These are phyloP conservation scores for Oncorhynchus nerka DNA, from an alignment of 2,113 vertebrate genomes.

Conservation along the genomic window DNA sequence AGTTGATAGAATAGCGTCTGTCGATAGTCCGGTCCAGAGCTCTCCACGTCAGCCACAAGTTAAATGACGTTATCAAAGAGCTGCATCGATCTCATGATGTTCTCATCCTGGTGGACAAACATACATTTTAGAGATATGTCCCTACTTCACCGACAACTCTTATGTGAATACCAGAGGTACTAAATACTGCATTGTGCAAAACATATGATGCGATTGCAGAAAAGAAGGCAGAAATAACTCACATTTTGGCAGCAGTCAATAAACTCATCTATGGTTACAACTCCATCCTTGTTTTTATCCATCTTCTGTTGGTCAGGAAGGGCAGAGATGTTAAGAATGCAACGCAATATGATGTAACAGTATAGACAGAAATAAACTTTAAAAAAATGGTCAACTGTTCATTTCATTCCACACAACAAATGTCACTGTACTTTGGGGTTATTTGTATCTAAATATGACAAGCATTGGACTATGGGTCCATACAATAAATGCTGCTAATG, in stretches of 20 bases:
- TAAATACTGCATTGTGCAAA: background rate
- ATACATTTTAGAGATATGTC: conserved; percentile 15
- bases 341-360: background rate
- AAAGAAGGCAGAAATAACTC: conserved; percentile 56
- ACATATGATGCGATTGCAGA: too few relatives aligned
- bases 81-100: conserved; percentile 99
- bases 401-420: too few relatives aligned
- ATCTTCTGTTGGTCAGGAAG: conserved; percentile 85
- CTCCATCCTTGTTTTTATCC: conserved; percentile 98
- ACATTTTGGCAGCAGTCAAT: conserved; percentile 99
- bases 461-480: background rate
- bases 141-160: background rate
- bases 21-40: conserved; percentile 67
- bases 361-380: too few relatives aligned
- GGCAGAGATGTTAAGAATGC: background rate
- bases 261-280: conserved; percentile 99
- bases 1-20: conserved; percentile 46
- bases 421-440: too few relatives aligned
- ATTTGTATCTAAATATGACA: too few relatives aligned
- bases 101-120: conserved; percentile 85
- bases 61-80: conserved; percentile 99
- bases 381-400: too few relatives aligned
- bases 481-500: background rate
- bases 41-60: conserved; percentile 49
- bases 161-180: background rate